phyloP scores from a whole-genome alignment of 2,113 vertebrate genomes.

The Ictalurus punctatus region DNA sequence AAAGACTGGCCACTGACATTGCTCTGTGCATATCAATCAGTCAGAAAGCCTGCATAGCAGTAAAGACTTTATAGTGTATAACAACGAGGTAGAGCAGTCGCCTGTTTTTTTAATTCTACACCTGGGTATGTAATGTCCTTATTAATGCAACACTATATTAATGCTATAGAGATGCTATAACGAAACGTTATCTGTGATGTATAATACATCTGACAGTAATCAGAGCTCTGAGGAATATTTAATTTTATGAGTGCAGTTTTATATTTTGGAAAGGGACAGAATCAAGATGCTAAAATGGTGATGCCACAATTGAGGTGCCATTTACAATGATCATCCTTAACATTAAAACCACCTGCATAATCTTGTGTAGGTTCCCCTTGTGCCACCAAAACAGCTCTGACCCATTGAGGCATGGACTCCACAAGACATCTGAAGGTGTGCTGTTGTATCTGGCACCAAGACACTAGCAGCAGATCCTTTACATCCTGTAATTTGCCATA shows the following conservation, averaged over 20 bases:
- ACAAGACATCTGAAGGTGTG: too few species aligned
- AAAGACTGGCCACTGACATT: slow-evolving; percentile 78
- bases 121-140: neutral
- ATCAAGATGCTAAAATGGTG: neutral
- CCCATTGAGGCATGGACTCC: too few species aligned
- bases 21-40: slow-evolving; percentile 78
- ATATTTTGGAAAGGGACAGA: neutral
- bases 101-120: neutral
- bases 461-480: too few species aligned
- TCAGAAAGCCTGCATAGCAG: slow-evolving; percentile 56
- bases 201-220: neutral
- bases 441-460: too few species aligned
- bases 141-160: neutral
- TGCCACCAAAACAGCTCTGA: too few species aligned
- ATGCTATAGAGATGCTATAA: neutral
- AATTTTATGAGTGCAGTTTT: neutral
- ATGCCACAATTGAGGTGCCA: neutral
- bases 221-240: neutral
- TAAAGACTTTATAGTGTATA: slow-evolving; percentile 73
- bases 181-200: neutral
- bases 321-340: neutral
- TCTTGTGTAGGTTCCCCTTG: too few species aligned
- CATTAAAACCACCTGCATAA: too few species aligned
- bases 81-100: slow-evolving; percentile 42
- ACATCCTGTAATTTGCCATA: too few species aligned